Percentiles rank a stretch among this genome's conserved stretches.
Evolutionary conservation across 2,113 vertebrate species (phyloP).

Genomic region (Meleagris gallopavo): DNA sequence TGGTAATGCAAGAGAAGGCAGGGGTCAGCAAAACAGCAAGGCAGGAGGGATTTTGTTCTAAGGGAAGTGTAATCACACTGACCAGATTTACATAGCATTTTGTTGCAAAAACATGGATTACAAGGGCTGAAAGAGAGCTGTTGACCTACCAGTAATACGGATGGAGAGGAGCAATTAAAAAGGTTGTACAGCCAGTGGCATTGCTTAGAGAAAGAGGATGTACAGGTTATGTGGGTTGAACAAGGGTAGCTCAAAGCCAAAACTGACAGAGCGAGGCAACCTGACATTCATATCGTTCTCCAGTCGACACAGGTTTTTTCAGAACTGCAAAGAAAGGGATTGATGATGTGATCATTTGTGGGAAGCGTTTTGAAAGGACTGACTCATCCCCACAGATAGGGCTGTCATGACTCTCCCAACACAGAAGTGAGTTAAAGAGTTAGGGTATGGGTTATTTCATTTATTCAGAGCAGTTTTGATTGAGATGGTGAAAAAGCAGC

Average conservation of each 20-base stretch:
- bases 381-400: not conserved
- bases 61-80: constrained; percentile 64
- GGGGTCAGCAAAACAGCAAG: constrained; percentile 42
- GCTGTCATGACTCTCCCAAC: not conserved
- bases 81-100: constrained; percentile 65
- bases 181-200: not conserved
- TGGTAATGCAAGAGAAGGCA: constrained; percentile 7
- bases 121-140: constrained; percentile 36
- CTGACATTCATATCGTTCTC: constrained; percentile 26
- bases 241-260: not conserved
- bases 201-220: constrained; percentile 2
- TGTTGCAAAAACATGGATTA: constrained; percentile 42
- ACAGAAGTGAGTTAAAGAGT: not conserved
- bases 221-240: not conserved
- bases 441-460: not conserved
- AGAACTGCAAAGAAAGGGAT: not conserved
- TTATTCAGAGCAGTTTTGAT: not conserved
- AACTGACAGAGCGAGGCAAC: not conserved
- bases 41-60: constrained; percentile 33
- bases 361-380: constrained; percentile 3
- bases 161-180: constrained; percentile 44
- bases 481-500: not conserved
- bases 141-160: constrained; percentile 1
- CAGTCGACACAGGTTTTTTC: not conserved
- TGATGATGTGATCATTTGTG: constrained; percentile 6